These are phyloP conservation scores for Scleropages formosus DNA, from an alignment of 2,797 vertebrate species.

Conservation along the genomic window DNA sequence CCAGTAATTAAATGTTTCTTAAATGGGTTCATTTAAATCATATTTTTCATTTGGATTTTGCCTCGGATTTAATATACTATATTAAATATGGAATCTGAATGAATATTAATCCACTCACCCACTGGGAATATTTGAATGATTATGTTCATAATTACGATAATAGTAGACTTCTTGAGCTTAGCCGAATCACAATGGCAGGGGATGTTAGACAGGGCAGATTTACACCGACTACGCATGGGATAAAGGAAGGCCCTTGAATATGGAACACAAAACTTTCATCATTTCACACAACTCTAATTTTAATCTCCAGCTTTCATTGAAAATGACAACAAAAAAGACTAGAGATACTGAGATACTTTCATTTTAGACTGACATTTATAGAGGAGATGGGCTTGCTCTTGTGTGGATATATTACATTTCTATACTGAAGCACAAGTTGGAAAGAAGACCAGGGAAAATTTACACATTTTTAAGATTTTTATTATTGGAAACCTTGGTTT, in stretches of 20 bases:
- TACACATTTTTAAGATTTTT: no score
- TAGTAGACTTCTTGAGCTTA: constrained; percentile 65
- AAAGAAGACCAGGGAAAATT: no score
- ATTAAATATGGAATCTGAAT: constrained; percentile 68
- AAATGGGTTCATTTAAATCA: constrained; percentile 69
- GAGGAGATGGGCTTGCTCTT: constrained; percentile 26
- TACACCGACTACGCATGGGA: constrained; percentile 48
- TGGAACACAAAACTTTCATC: constrained; percentile 31
- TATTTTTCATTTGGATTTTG: constrained; percentile 54
- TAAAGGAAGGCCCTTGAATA: not conserved
- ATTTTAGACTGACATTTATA: constrained; percentile 50
- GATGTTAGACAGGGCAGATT: constrained; percentile 43
- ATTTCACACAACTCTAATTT: constrained; percentile 48
- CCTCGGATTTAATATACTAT: constrained; percentile 70
- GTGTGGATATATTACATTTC: no score
- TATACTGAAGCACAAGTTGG: no score
- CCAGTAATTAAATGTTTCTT: constrained; percentile 68
- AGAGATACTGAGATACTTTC: constrained; percentile 38
- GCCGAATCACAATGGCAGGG: constrained; percentile 56
- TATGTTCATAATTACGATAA: constrained; percentile 70
- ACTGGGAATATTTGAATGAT: constrained; percentile 73
- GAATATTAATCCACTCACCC: constrained; percentile 70
- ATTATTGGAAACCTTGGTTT: no score
- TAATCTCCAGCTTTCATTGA: constrained; percentile 42
- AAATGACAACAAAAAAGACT: constrained; percentile 49